A percentile compares a stretch with the other conserved stretches of the same genome.
phyloP scores from a whole-genome alignment of 2,113 vertebrate species.

The Rousettus leschenaultii region DNA sequence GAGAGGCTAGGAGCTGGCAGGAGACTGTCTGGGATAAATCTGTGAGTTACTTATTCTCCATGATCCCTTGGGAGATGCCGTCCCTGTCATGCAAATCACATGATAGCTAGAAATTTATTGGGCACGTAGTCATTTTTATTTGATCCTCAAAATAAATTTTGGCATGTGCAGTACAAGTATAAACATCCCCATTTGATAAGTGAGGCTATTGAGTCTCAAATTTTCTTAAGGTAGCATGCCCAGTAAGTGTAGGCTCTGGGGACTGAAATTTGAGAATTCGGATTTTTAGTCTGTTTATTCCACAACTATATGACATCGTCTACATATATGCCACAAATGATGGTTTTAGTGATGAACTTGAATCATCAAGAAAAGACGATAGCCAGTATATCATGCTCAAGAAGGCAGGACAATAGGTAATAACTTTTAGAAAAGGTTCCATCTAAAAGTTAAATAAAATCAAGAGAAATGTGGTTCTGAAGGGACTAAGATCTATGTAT shows the following conservation, averaged over 20 bases:
- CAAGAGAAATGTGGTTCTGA: not conserved
- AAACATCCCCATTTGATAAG: not conserved
- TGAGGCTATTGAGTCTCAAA: not conserved
- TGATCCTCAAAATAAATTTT: not conserved
- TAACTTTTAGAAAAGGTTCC: not conserved
- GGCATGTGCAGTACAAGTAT: not conserved
- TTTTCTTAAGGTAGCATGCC: not conserved
- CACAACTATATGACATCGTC: not conserved
- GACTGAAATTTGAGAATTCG: not conserved
- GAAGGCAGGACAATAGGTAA: not conserved
- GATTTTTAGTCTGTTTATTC: not conserved
- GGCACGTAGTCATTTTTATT: not conserved
- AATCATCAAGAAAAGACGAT: not conserved
- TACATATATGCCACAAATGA: not conserved
- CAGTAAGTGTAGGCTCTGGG: not conserved
- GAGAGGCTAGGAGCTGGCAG: rapidly evolving
- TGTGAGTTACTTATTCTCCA: not conserved
- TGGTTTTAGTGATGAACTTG: not conserved
- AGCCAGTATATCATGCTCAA: not conserved
- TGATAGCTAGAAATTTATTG: not conserved
- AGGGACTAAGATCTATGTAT: not conserved
- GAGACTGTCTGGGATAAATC: not conserved
- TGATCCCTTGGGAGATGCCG: not conserved
- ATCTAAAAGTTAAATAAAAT: not conserved
- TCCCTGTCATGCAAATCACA: not conserved